Evolutionary conservation across 2,797 vertebrate species (phyloP).

Genomic region (Parotocinclus haroldoi): DNA sequence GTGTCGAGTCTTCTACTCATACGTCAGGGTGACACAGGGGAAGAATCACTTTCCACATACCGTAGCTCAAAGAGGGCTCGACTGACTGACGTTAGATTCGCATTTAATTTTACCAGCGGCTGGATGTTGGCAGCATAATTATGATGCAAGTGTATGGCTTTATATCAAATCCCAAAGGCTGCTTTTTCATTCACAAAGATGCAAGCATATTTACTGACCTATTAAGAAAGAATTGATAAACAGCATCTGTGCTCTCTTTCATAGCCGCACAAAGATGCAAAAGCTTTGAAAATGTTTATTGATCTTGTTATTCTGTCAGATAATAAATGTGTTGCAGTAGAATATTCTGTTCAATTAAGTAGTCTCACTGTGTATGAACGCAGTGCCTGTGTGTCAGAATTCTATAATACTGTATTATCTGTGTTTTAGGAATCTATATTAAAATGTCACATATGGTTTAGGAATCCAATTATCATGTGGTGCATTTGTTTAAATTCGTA

Average conservation of each 20-base stretch:
- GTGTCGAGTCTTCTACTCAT: constrained; percentile 38
- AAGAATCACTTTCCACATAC: constrained; percentile 32
- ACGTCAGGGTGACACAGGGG: constrained; percentile 45
- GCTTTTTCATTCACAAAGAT: constrained; percentile 24
- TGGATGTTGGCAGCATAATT: constrained; percentile 13
- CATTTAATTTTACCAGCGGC: constrained; percentile 23
- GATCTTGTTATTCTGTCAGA: neutral
- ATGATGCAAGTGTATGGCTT: neutral
- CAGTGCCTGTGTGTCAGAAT: too few relatives aligned
- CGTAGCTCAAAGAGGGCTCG: constrained; percentile 14
- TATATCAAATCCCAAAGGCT: constrained; percentile 22
- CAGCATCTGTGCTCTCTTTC: constrained; percentile 31
- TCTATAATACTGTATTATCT: too few relatives aligned
- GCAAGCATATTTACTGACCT: constrained; percentile 39
- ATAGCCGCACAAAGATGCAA: constrained; percentile 1
- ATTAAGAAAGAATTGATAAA: constrained; percentile 36
- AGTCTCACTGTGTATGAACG: neutral
- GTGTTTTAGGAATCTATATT: too few relatives aligned
- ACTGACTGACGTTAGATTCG: neutral
- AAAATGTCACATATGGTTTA: too few relatives aligned
- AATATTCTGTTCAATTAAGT: too few relatives aligned
- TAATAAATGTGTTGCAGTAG: constrained; percentile 1
- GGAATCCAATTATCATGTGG: neutral
- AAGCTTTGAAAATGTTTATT: constrained; percentile 5
- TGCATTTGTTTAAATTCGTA: neutral